These are phyloP conservation scores for Exocentrus adspersus DNA, from an alignment of 2,888 invertebrate species.

Conservation along the genomic window DNA sequence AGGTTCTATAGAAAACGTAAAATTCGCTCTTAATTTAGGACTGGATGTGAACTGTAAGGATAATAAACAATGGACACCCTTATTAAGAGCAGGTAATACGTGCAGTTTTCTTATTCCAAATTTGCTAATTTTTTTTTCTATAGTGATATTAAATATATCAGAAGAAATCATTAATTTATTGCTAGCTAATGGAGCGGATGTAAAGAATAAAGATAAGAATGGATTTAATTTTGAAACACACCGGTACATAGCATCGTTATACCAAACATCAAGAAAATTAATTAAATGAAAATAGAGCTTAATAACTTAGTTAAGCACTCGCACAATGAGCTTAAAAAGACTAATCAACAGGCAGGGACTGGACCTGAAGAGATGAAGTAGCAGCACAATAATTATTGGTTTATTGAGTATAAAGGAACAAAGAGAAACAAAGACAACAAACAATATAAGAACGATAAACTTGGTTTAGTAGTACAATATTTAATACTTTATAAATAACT, in stretches of 20 bases:
- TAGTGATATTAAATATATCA: slow-evolving; percentile 65
- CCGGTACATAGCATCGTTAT: background rate
- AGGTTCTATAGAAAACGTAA: slow-evolving; percentile 56
- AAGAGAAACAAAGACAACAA: too few species aligned
- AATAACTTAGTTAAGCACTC: too few species aligned
- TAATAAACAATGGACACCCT: slow-evolving; percentile 67
- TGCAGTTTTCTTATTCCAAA: background rate
- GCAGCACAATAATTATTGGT: too few species aligned
- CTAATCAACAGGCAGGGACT: too few species aligned
- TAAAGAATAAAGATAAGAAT: slow-evolving; percentile 51
- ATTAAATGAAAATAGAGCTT: too few species aligned
- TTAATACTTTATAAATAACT: background rate
- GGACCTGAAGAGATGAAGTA: too few species aligned
- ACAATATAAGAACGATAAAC: too few species aligned
- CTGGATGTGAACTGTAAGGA: slow-evolving; percentile 62
- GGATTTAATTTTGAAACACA: slow-evolving; percentile 54
- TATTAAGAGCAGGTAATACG: slow-evolving; percentile 66
- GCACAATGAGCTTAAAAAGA: too few species aligned
- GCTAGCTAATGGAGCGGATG: slow-evolving; percentile 63
- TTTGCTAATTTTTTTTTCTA: slow-evolving; percentile 33
- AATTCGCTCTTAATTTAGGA: slow-evolving; percentile 59
- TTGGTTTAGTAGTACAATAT: too few species aligned
- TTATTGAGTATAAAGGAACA: too few species aligned
- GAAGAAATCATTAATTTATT: slow-evolving; percentile 63
- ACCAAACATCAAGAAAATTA: background rate